Base-by-base conservation (phyloP, 1,140 invertebrate genomes). In the Cherax destructor region DNA sequence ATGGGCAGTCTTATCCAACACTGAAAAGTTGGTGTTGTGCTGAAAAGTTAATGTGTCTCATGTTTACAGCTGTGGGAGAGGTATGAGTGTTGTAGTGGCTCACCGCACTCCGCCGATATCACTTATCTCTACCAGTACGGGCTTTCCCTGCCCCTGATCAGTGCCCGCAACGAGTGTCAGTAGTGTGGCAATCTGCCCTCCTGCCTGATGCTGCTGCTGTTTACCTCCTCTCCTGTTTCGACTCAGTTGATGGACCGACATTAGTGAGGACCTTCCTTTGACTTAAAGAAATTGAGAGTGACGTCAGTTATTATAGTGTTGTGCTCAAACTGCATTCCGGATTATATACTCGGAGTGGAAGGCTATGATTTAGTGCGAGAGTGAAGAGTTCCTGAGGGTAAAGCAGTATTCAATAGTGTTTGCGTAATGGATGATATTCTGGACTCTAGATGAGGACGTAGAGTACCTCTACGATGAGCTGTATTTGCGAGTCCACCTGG, bases 41-140 rank as follows among this genome's bases (percentile, higher is more conserved):
- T 77, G 65, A 86, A 56, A 16, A 52, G 41, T 69, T 72, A 49
- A 11, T 86, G 50, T 56, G 50, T 49, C 24, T 85, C 74, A 56
- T 86, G 69, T 76, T 86, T 77, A 86, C 65, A 76, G 65, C 52
- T 21, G 9, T 41, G 61, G 21, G 30, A 24, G 50, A n/a, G 47
- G 41, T 7, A 11, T 61, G 77, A 41, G 50, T 74, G 72, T 78
- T 52, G 85, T 78, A 52, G 85, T 79, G 85, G 56, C 74, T 56
- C 52, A 21, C 78, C 86, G 78, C 69, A 81, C 87, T 74, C 78
- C 30, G 59, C 79, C 76, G 65, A 76, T 89, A 83, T 41, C 79
- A 52, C 61, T 89, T 89, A 89, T 89, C 87, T 61, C 41, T 30
- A 41, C 65, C 65, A 72, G 87, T 89, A 59, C 87, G 83, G 83